Evolutionary conservation across 2,113 vertebrate genomes (phyloP).

Genomic region (Hippolais icterina): DNA sequence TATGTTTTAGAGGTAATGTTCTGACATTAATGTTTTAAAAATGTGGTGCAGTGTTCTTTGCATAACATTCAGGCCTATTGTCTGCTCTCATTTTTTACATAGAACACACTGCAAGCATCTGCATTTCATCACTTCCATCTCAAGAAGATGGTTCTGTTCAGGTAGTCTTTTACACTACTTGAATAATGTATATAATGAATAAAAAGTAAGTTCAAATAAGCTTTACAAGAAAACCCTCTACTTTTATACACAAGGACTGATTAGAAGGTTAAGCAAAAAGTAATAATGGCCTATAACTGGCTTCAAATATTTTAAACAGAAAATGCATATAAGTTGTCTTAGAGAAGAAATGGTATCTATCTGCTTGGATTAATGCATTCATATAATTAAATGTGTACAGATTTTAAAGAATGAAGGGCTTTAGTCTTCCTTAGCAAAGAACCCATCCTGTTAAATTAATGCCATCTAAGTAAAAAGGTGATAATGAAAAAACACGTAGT

Average conservation of each 20-base stretch:
- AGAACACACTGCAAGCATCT: neutral
- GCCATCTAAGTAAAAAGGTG: neutral
- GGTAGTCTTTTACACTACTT: constrained; percentile 5
- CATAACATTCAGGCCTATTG: constrained; percentile 10
- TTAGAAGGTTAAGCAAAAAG: neutral
- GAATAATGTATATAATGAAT: constrained; percentile 26
- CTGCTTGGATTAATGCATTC: neutral
- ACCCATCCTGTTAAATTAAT: neutral
- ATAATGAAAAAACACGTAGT: neutral
- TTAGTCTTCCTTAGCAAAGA: neutral
- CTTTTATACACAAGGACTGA: neutral
- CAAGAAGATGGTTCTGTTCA: neutral
- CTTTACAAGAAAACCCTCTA: neutral
- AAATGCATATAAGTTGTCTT: neutral
- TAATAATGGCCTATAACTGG: neutral
- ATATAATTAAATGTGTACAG: neutral
- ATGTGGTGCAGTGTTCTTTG: neutral
- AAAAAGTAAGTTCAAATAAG: neutral
- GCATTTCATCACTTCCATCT: constrained; percentile 25
- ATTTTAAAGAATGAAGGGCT: neutral
- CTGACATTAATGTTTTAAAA: neutral
- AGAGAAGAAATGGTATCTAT: neutral
- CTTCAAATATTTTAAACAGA: constrained; percentile 13
- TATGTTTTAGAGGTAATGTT: neutral
- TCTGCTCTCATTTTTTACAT: neutral